A percentile compares a stretch with the other conserved stretches of the same genome.
Evolutionary conservation across 2,888 invertebrate species (phyloP).

Genomic region (Lochmaea capreae): DNA sequence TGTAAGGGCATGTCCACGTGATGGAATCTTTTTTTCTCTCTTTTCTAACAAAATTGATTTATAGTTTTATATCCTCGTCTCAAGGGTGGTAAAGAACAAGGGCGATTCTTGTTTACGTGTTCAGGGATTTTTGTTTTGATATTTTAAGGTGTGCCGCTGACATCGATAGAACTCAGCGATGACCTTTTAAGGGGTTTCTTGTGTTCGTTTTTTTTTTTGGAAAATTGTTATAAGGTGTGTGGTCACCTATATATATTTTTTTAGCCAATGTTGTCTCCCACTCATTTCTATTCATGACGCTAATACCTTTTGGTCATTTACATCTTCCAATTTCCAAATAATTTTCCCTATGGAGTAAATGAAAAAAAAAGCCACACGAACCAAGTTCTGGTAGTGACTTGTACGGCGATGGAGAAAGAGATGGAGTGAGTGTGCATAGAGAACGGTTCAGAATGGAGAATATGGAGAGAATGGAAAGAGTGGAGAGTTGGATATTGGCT

Average conservation of each 20-base stretch:
- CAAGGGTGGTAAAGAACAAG: slow-evolving; percentile 38
- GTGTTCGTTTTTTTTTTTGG: too few species aligned
- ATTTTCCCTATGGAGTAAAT: background rate
- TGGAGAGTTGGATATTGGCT: slow-evolving; percentile 46
- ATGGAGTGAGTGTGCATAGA: slow-evolving; percentile 4
- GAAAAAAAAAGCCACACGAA: slow-evolving; percentile 9
- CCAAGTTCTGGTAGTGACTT: background rate
- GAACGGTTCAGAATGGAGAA: slow-evolving; percentile 34
- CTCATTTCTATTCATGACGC: background rate
- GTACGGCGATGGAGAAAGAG: background rate
- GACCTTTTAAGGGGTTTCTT: slow-evolving; percentile 1
- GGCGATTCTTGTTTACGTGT: slow-evolving; percentile 13
- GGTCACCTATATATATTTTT: too few species aligned
- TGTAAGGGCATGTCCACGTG: slow-evolving; percentile 14
- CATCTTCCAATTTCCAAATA: background rate
- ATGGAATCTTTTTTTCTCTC: slow-evolving; percentile 16
- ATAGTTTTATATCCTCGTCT: slow-evolving; percentile 20
- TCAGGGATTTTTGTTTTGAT: slow-evolving; percentile 6
- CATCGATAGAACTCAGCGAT: slow-evolving; percentile 6
- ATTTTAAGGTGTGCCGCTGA: slow-evolving; percentile 7
- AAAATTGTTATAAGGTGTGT: background rate
- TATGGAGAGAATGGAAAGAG: slow-evolving; percentile 34
- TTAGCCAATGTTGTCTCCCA: background rate
- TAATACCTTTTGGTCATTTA: slow-evolving; percentile 1
- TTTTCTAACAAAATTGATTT: slow-evolving; percentile 16